Percentiles rank a stretch among this genome's conserved stretches.
These are phyloP conservation scores for Laticauda colubrina DNA, from an alignment of 2,113 vertebrate species.

Conservation along the genomic window DNA sequence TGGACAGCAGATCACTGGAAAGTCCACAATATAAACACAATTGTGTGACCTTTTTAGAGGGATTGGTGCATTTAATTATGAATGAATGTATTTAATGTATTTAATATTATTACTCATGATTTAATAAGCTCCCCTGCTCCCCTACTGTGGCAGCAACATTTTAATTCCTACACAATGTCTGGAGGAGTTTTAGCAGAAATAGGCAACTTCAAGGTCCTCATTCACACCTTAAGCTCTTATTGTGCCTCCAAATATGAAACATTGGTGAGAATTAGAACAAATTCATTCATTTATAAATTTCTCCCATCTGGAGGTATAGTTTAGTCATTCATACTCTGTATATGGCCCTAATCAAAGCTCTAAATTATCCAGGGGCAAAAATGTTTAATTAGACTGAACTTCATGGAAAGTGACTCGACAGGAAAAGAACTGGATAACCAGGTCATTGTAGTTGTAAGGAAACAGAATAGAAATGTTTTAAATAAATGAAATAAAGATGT, in stretches of 20 bases:
- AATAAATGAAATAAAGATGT: not conserved
- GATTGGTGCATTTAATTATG: not conserved
- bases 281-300: slow-evolving; percentile 32
- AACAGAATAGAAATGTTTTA: not conserved
- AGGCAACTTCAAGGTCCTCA: not conserved
- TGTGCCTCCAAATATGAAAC: not conserved
- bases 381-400: rapidly evolving
- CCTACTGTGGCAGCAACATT: not conserved
- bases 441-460: not conserved
- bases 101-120: not conserved
- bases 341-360: not conserved
- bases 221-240: not conserved
- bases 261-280: slow-evolving; percentile 35
- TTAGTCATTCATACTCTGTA: not conserved
- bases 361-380: not conserved
- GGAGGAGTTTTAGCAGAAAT: not conserved
- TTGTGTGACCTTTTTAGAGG: not conserved
- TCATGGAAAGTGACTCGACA: not conserved
- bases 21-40: not conserved
- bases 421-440: not conserved
- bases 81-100: not conserved
- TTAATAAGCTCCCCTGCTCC: not conserved
- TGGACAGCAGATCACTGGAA: not conserved
- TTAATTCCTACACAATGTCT: not conserved
- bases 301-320: slow-evolving; percentile 12